Evolutionary conservation across 2,113 vertebrate genomes (phyloP).

Genomic region (Rattus rattus): DNA sequence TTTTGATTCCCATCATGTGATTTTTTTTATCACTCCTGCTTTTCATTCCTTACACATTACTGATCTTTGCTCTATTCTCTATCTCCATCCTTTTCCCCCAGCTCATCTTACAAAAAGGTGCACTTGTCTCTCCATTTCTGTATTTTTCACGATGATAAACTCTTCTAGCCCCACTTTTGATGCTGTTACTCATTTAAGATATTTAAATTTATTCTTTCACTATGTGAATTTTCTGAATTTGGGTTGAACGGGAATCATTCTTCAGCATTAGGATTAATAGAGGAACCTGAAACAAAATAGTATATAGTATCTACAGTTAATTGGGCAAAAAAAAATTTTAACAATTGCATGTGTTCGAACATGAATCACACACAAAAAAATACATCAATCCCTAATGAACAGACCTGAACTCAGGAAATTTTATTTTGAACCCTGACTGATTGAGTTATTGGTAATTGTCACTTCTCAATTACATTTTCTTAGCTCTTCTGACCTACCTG

Average conservation of each 20-base stretch:
- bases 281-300: neutral
- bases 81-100: neutral
- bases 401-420: neutral
- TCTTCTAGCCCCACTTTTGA: neutral
- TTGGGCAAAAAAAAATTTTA: neutral
- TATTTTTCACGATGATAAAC: neutral
- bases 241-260: neutral
- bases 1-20: neutral
- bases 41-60: neutral
- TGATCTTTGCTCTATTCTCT: neutral
- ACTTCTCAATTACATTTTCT: neutral
- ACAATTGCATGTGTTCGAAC: neutral
- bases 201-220: neutral
- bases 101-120: neutral
- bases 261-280: neutral
- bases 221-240: neutral
- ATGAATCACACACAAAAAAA: neutral
- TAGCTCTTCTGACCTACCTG: neutral
- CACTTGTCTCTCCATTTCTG: neutral
- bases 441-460: neutral
- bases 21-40: fast-evolving
- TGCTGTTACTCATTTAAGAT: neutral
- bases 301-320: neutral
- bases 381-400: neutral
- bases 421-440: neutral